Base-by-base conservation (phyloP, 2,113 vertebrate species). In the Orientallactaga bullata region DNA sequence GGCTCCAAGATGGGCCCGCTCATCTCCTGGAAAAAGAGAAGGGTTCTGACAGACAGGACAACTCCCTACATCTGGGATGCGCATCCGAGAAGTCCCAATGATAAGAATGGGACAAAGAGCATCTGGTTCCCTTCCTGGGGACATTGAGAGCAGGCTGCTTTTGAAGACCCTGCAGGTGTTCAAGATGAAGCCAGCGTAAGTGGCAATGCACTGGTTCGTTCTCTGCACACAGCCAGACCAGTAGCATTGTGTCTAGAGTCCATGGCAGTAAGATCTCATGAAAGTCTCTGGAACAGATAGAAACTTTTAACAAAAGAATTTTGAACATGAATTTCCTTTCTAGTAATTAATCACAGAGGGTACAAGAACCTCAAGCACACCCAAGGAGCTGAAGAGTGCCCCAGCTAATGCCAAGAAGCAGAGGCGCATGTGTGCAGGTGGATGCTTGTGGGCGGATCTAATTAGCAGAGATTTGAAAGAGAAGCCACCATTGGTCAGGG, bases 261-360 rank as follows among this genome's bases (percentile, higher is more conserved):
- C 24, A 8, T 16, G 15, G 6, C 24, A 61, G 80, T 30, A 95
- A 97, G 94, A 92, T 89, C 94, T 47, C 96, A 92, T 88, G 92
- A 96, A 97, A 92, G 89, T 95, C n/a, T 92, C 85, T 76, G 81
- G 76, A 21, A 47, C 94, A 88, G 95, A 55, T 65, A 95, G 39
- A 82, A 39, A 97, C 93, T 84, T 90, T 87, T 91, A 86, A 51
- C 77, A 73, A 93, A 95, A 93, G 73, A 94, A 65, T 95, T 96
- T 79, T 90, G 92, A 96, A 89, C 83, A 88, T 85, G 88, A 96
- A 96, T 20, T 88, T 88, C 30, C n/a, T 94, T 94, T 88, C 79
- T 42, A 61, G 26, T 9, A n/a, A 71, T 76, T 30, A 55, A 26
- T n/a, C 60, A 12, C 47, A 69, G 32, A 30, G 24, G 21, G 2